Evolutionary conservation across 2,888 invertebrate species (phyloP).

Genomic region (Choristoneura rosaceana): DNA sequence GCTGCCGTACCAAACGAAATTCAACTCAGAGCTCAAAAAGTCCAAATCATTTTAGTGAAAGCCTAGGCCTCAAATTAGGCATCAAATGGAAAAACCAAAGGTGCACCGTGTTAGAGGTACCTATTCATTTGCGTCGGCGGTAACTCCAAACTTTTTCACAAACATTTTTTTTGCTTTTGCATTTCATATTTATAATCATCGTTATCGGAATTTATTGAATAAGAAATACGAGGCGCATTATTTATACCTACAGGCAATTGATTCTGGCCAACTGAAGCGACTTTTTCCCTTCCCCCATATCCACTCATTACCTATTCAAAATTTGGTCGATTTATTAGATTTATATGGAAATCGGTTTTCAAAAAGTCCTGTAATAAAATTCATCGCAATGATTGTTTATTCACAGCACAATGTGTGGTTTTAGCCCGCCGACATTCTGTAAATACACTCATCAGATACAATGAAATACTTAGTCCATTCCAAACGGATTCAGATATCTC

Average conservation of each 20-base stretch:
- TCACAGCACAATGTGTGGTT: constrained; percentile 57
- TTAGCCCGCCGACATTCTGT: constrained; percentile 33
- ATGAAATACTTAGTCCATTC: neutral
- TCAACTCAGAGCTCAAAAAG: neutral
- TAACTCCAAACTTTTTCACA: constrained; percentile 17
- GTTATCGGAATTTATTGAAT: constrained; percentile 50
- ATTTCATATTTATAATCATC: constrained; percentile 52
- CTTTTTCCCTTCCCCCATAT: constrained; percentile 64
- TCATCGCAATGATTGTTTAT: constrained; percentile 62
- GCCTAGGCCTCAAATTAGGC: constrained; percentile 19
- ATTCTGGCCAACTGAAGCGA: constrained; percentile 59
- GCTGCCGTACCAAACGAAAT: neutral
- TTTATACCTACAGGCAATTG: constrained; percentile 46
- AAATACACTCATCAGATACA: constrained; percentile 3
- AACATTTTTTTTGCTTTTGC: constrained; percentile 33
- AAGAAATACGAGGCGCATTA: constrained; percentile 48
- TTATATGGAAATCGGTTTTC: constrained; percentile 69
- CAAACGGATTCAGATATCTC: constrained; percentile 12
- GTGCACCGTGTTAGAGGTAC: constrained; percentile 18
- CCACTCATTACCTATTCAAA: constrained; percentile 62
- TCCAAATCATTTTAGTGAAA: constrained; percentile 14
- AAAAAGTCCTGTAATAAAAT: constrained; percentile 63
- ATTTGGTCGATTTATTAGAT: constrained; percentile 70
- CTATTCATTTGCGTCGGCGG: constrained; percentile 28
- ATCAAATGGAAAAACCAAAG: constrained; percentile 29